These are phyloP conservation scores for Drosophila limbata DNA, from an alignment of 2,888 invertebrate genomes.

Conservation along the genomic window DNA sequence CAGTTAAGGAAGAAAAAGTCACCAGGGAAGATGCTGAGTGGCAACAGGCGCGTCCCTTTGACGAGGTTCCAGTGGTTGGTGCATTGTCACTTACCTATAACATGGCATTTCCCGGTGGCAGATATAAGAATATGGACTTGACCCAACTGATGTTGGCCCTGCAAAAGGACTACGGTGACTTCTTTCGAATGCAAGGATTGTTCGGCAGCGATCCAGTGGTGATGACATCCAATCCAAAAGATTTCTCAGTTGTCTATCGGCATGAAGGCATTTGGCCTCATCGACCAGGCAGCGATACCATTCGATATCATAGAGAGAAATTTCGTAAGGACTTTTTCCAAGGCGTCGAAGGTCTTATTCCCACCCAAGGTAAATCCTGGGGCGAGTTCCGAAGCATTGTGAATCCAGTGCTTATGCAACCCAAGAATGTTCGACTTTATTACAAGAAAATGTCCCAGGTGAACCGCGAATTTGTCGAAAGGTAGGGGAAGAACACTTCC, in stretches of 20 bases:
- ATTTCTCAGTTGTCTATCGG: conserved; percentile 86
- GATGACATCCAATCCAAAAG: conserved; percentile 86
- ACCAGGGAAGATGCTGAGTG: conserved; percentile 58
- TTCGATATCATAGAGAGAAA: conserved; percentile 84
- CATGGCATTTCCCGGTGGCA: conserved; percentile 75
- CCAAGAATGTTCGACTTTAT: conserved; percentile 86
- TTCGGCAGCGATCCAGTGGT: conserved; percentile 77
- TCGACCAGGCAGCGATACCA: conserved; percentile 83
- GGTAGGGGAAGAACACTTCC: too few species aligned
- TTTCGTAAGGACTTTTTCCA: conserved; percentile 61
- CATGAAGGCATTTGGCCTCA: conserved; percentile 86
- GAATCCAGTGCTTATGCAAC: conserved; percentile 88
- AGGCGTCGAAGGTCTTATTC: conserved; percentile 69
- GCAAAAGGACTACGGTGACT: conserved; percentile 81
- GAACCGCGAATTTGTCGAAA: conserved; percentile 78
- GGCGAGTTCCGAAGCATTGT: conserved; percentile 88
- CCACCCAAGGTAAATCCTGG: conserved; percentile 86
- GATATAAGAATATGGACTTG: conserved; percentile 63
- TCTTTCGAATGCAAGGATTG: conserved; percentile 84
- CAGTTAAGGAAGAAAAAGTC: conserved; percentile 1
- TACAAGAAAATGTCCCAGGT: conserved; percentile 86
- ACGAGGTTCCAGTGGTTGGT: conserved; percentile 67
- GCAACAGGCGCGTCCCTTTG: conserved; percentile 71
- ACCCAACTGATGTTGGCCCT: conserved; percentile 48
- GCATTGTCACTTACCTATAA: conserved; percentile 44